Base-by-base conservation (phyloP, 2,888 invertebrate genomes). In the Plutella xylostella region DNA sequence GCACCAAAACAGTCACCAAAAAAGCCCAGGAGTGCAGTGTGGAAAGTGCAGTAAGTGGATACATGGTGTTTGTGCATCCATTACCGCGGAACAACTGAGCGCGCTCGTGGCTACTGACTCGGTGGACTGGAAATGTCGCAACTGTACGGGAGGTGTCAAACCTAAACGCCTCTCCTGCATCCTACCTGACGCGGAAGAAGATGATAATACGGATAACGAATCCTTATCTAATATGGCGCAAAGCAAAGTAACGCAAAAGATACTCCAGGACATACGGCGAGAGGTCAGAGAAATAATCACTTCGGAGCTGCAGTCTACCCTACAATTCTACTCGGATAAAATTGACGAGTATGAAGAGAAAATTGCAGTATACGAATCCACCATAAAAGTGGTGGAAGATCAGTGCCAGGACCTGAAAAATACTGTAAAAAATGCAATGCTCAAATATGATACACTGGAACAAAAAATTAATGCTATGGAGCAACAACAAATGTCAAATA, bases 171-270 rank as follows among this genome's bases (percentile, higher is more conserved):
- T 53, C 3, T 51, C 50, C 9, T 49, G 45, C 25, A 53, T 51
- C n/a, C 14, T 51, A 21, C 51, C 53, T 4, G 51, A 51, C 5
- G 31, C 39, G 4, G 50, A 54, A 9, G 50, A 46, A 9, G 52
- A 56, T 65, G 31, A 69, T 66, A 43, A 38, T 18, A 21, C 14
- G 22, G 40, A 40, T 9, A 25, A 7, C 28, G 40, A 40, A 15
- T 21, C 38, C 3, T 3, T 21, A 2, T 7, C 38, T 3, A 20
- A 20, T 20, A 3, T 25, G 5, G 3, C 5, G 12, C 40, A 25
- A 14, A 28, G 11, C n/a, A 19, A 20, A 17, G 7, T 41, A 2
- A 34, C 38, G 6, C 30, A 15, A 14, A 33, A 44, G 31, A 42
- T 49, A 15, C 25, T 45, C 3, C 35, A 25, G 1, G 49, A 48